Evolutionary conservation across 2,888 invertebrate species (phyloP).

Genomic region (Calameuta pallipes): DNA sequence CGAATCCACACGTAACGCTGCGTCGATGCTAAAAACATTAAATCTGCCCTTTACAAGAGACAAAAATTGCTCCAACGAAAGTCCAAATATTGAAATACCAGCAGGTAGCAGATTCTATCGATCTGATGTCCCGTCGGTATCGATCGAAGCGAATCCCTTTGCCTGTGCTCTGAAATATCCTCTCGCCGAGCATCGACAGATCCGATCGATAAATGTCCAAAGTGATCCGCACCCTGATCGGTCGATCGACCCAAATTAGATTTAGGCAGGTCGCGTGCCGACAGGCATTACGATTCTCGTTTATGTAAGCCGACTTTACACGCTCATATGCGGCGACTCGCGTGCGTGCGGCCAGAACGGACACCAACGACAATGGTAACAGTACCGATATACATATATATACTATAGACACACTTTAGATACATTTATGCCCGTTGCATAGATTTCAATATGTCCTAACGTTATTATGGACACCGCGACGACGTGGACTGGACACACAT

Average conservation of each 20-base stretch:
- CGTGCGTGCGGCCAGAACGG: neutral
- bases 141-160: neutral
- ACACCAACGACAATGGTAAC: conserved; percentile 2
- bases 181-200: neutral
- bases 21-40: neutral
- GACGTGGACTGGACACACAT: neutral
- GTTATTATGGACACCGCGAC: neutral
- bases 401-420: neutral
- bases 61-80: neutral
- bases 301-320: neutral
- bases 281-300: neutral
- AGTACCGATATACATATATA: neutral
- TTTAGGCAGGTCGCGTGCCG: neutral
- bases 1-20: neutral
- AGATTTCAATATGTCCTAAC: neutral
- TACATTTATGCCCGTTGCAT: neutral
- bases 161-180: neutral
- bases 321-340: neutral
- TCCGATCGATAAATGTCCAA: neutral
- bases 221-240: conserved; percentile 3
- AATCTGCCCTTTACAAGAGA: neutral
- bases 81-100: neutral
- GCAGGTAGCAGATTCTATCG: neutral
- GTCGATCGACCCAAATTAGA: conserved; percentile 6
- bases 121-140: neutral